Evolutionary conservation across 1,140 invertebrate genomes (phyloP).

Genomic region (Zaprionus davidi): DNA sequence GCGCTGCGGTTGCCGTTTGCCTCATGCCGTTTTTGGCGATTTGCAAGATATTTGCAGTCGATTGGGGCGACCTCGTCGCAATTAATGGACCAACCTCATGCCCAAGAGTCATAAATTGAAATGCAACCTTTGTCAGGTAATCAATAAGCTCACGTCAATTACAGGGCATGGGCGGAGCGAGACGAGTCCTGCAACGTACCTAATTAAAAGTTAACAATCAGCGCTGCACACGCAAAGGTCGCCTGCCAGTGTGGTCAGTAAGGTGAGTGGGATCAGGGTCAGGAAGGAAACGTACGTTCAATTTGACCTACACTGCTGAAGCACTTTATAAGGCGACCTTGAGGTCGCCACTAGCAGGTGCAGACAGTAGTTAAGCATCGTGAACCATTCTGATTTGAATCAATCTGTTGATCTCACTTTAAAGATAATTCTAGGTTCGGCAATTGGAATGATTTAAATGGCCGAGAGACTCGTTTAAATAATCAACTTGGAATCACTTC

Average conservation of each 20-base stretch:
- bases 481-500: neutral
- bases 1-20: neutral
- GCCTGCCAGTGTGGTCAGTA: slow-evolving; percentile 2
- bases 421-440: neutral
- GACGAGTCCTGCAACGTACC: slow-evolving; percentile 22
- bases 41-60: slow-evolving; percentile 5
- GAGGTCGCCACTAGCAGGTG: neutral
- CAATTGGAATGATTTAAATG: neutral
- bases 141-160: slow-evolving; percentile 62
- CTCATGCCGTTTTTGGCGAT: neutral
- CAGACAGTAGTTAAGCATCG: too few relatives aligned
- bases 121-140: slow-evolving; percentile 69
- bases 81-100: slow-evolving; percentile 26
- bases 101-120: slow-evolving; percentile 65
- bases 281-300: too few relatives aligned
- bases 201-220: slow-evolving; percentile 80
- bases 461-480: too few relatives aligned
- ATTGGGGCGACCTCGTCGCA: slow-evolving; percentile 7
- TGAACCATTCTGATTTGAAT: too few relatives aligned
- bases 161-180: slow-evolving; percentile 22
- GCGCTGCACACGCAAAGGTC: slow-evolving; percentile 71
- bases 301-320: neutral
- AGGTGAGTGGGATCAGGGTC: too few relatives aligned
- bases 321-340: neutral
- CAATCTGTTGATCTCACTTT: neutral